These are phyloP conservation scores for Bergia puertoricense DNA, from an alignment of 92 coral and sea anemone genomes.

Conservation along the genomic window DNA sequence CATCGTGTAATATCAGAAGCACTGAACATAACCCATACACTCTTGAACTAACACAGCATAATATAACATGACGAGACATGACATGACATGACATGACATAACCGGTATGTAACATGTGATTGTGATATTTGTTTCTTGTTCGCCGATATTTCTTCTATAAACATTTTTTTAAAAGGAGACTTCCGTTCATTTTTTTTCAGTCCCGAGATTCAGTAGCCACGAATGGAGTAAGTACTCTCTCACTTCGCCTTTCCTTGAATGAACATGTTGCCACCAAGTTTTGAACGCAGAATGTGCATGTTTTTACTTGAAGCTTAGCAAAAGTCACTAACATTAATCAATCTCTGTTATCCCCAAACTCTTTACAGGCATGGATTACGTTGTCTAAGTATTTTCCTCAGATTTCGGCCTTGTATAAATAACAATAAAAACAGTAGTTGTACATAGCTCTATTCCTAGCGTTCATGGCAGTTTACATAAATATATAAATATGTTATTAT, in stretches of 20 bases:
- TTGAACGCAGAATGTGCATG: not conserved
- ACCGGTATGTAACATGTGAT: not conserved
- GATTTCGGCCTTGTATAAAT: too few relatives aligned
- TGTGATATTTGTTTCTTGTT: not conserved
- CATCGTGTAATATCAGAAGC: too few relatives aligned
- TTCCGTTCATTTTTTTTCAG: constrained; percentile 1
- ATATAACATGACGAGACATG: too few relatives aligned
- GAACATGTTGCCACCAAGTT: not conserved
- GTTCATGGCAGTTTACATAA: too few relatives aligned
- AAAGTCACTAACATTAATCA: not conserved
- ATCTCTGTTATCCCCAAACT: too few relatives aligned
- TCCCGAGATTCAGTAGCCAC: not conserved
- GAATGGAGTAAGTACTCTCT: not conserved
- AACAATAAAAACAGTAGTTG: too few relatives aligned
- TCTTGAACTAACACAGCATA: too few relatives aligned
- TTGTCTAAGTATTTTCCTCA: not conserved
- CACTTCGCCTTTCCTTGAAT: not conserved
- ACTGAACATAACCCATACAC: too few relatives aligned
- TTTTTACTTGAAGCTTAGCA: too few relatives aligned
- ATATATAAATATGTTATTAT: too few relatives aligned
- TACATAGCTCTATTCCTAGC: not conserved
- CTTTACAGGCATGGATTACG: not conserved
- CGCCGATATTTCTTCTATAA: not conserved
- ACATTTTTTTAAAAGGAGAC: not conserved
- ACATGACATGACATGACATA: too few relatives aligned